Percentiles rank a stretch among this genome's conserved stretches.
Evolutionary conservation across 2,888 invertebrate species (phyloP).

Genomic region (Falcaria lacertinaria): DNA sequence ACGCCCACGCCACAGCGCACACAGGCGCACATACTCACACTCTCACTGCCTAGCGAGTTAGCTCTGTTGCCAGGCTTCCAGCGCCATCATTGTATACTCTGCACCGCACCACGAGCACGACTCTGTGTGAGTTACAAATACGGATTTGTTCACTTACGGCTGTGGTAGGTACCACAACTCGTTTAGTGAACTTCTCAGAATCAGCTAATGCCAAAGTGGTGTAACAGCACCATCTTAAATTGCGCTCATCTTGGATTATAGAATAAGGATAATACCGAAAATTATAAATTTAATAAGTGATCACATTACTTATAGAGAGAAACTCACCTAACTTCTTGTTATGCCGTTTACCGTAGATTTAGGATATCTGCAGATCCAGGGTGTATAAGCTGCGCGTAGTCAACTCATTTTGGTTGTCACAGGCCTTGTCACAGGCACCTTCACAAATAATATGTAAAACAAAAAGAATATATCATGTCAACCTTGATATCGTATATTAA

Average conservation of each 20-base stretch:
- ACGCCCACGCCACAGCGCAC: slow-evolving; percentile 46
- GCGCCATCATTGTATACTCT: slow-evolving; percentile 19
- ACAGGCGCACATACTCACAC: slow-evolving; percentile 13
- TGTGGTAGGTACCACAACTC: slow-evolving; percentile 51
- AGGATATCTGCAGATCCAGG: no score
- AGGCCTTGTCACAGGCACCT: no score
- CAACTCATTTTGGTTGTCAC: no score
- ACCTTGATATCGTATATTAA: no score
- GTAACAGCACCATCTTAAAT: slow-evolving; percentile 41
- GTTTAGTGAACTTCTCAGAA: slow-evolving; percentile 72
- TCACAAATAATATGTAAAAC: no score
- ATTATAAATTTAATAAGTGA: no score
- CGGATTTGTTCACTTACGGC: slow-evolving; percentile 32
- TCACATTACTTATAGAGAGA: no score
- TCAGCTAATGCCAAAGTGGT: slow-evolving; percentile 52
- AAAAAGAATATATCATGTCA: no score
- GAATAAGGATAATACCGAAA: neutral
- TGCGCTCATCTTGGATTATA: slow-evolving; percentile 27
- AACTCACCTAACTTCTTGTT: no score
- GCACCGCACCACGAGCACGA: slow-evolving; percentile 12
- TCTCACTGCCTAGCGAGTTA: slow-evolving; percentile 6
- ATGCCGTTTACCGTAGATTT: no score
- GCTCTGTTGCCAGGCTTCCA: slow-evolving; percentile 37
- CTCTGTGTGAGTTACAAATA: slow-evolving; percentile 34
- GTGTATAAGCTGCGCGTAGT: no score